Base-by-base conservation (phyloP, 2,888 invertebrate species). In the Pheosia gnoma region DNA sequence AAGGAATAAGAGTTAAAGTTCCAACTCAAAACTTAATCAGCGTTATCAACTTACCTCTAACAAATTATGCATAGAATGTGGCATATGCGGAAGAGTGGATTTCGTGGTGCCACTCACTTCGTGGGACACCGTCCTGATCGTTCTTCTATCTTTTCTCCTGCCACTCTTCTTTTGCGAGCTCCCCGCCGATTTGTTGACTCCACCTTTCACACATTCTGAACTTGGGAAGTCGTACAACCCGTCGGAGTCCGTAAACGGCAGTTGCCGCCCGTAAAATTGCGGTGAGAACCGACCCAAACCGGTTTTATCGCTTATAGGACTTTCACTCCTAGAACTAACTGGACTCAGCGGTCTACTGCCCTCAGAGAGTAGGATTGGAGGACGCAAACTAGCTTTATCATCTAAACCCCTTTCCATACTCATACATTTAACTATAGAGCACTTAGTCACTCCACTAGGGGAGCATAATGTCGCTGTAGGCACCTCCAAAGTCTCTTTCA, bases 221-320 rank as follows among this genome's bases (percentile, higher is more conserved):
- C 96, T 96, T 4, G 96, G 96, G 80, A 96, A 96, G 84, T 97
- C 97, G 82, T 97, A 97, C 37, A 97, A 88, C 4, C 96, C 97
- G 83, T 97, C 97, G 0, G 97, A 97, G 86, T 97, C 97, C 11
- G 97, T 96, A 78, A 96, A 96, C 13, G 96, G 96, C 64, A 96
- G 84, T 77, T 95, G 94, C 68, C 95, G 94, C 45, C 96, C 95
- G 83, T 96, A 96, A 85, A 96, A 96, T 78, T 96, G 95, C 0
- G 96, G 95, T 4, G 96, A 96, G 86, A 96, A 96, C 61, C 95
- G 89, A 39, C 95, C 95, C 70, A 96, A 85, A 54, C 95, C 95
- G 57, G 95, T 95, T 77, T 95, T 95, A 83, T 97, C 96, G 85
- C 96, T 96, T 57, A 97, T 87, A 9, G 97, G 96, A 86, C 96